A percentile compares a stretch with the other conserved stretches of the same genome.
phyloP scores from a whole-genome alignment of 1,140 invertebrate genomes.

The Rhagoletis pomonella region DNA sequence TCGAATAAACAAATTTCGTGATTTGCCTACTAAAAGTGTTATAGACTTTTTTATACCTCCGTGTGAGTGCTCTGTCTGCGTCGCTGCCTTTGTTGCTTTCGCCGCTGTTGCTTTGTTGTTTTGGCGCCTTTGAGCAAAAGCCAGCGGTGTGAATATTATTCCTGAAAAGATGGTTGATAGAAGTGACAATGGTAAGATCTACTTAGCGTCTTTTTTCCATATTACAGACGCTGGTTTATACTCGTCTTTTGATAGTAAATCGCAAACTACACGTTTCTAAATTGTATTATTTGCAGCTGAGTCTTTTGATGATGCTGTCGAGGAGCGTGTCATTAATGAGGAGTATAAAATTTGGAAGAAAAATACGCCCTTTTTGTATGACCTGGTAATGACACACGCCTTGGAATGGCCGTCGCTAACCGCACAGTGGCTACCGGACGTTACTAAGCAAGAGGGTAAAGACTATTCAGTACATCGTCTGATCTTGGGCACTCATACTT shows the following conservation, averaged over 20 bases:
- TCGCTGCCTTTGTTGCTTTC: background rate
- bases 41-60: background rate
- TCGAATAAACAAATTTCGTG: background rate
- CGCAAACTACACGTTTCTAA: background rate
- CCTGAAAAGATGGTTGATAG: constrained; percentile 69
- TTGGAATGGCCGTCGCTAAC: constrained; percentile 98
- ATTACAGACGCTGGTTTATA: too few species aligned
- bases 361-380: constrained; percentile 98
- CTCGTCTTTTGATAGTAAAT: background rate
- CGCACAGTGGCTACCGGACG: constrained; percentile 99
- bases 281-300: constrained; percentile 75
- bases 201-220: background rate
- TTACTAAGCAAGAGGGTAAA: constrained; percentile 97
- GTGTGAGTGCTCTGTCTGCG: constrained; percentile 1
- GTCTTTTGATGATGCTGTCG: constrained; percentile 95
- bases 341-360: constrained; percentile 99
- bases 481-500: constrained; percentile 99
- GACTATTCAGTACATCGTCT: constrained; percentile 99
- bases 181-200: constrained; percentile 70
- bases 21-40: background rate
- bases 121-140: constrained; percentile 49
- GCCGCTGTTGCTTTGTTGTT: constrained; percentile 53
- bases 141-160: background rate
- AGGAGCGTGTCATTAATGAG: constrained; percentile 99
- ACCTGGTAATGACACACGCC: constrained; percentile 98